Percentiles rank a stretch among this genome's conserved stretches.
Conservation (phyloP, 23 tunicate genomes). For the Trididemnum nubilum region DNA sequence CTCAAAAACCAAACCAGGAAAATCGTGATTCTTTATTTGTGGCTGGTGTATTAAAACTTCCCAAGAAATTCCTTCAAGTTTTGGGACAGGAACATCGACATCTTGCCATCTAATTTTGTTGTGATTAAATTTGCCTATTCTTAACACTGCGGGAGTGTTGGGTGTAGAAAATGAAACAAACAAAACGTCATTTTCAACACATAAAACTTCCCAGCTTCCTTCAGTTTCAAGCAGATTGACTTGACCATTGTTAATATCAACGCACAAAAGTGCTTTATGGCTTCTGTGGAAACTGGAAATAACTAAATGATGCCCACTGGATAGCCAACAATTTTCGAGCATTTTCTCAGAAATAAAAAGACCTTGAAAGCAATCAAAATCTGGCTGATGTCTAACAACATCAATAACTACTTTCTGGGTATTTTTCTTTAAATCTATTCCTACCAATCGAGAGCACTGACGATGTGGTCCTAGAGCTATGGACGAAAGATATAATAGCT, state of each 20-base stretch:
- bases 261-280: conserved; percentile 21
- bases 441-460: conserved; percentile 54
- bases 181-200: conserved; percentile 46
- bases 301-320: conserved; percentile 12
- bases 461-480: conserved; percentile 56
- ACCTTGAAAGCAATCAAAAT: conserved; percentile 43
- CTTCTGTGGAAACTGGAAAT: conserved; percentile 34
- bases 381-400: conserved; percentile 22
- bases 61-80: conserved; percentile 39
- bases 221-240: conserved; percentile 36
- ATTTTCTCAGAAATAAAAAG: conserved; percentile 12
- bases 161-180: conserved; percentile 62
- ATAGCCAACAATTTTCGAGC: conserved; percentile 39
- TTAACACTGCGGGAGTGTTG: conserved; percentile 34
- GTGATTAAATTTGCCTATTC: conserved; percentile 23
- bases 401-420: conserved; percentile 32
- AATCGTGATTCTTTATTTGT: conserved; percentile 30
- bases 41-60: conserved; percentile 42
- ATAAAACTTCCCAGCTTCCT: conserved; percentile 34
- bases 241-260: conserved; percentile 44
- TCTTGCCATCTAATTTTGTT: conserved; percentile 34
- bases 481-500: conserved; percentile 48
- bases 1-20: conserved; percentile 54
- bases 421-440: neutral
- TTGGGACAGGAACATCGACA: conserved; percentile 20